These are phyloP conservation scores for Mustela lutreola DNA, from an alignment of 2,113 vertebrate genomes.

Conservation along the genomic window DNA sequence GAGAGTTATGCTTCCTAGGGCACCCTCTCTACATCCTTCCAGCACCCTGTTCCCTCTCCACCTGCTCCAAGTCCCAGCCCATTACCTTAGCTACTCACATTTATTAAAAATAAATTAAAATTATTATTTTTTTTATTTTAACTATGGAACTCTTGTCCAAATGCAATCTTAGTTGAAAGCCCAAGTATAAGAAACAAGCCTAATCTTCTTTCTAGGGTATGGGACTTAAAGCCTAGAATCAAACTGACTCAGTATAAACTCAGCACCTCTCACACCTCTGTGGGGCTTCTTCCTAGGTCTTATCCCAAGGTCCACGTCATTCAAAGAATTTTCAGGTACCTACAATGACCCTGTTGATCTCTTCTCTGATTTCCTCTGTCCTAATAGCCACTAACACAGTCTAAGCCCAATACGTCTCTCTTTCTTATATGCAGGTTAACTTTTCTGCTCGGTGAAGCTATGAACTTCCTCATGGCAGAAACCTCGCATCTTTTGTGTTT, in stretches of 20 bases:
- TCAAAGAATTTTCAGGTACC: slow-evolving; percentile 7
- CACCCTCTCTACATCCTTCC: neutral
- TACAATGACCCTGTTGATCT: neutral
- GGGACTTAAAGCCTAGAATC: neutral
- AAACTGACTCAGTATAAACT: neutral
- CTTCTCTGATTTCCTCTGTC: neutral
- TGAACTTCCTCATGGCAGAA: neutral
- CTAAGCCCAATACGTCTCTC: neutral
- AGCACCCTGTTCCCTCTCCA: neutral
- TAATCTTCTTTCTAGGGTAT: neutral
- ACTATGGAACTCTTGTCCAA: neutral
- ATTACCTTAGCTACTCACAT: neutral
- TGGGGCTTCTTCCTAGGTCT: neutral
- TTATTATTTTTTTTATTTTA: neutral
- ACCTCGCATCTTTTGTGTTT: neutral
- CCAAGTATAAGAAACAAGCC: neutral
- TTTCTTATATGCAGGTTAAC: neutral
- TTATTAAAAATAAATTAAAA: slow-evolving; percentile 30
- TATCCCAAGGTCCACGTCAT: neutral
- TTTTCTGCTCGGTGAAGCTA: neutral
- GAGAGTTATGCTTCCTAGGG: neutral
- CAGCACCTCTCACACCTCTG: neutral
- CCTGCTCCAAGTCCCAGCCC: neutral
- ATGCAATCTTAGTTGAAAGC: neutral
- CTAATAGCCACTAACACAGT: neutral